Evolutionary conservation across 2,113 vertebrate genomes (phyloP), one percentile per base, ranked within the genome.

Genomic region (Tinamus guttatus): DNA sequence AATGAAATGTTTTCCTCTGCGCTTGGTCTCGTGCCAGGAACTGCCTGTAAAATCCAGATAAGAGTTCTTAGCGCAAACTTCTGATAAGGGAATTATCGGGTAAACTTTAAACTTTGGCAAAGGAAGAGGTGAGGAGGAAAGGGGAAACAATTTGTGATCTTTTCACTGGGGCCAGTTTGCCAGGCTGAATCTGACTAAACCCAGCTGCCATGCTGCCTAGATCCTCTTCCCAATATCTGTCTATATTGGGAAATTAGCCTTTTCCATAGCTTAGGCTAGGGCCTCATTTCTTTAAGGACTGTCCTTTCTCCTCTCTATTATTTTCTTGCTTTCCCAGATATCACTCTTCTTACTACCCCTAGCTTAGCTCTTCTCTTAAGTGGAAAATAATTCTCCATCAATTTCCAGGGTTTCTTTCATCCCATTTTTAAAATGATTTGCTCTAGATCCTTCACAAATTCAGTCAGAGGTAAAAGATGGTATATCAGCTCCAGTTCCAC

Each of bases 21-120:
- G 80, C 79, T 56, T 93, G 96, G 96, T 88, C 63, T 34, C 38
- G 70, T 89, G 97, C 97, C 96, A 96, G 82, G 76, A 91, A 77
- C 94, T 90, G 94, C 83, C 97, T 98, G 97, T 94, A 93, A 96
- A 88, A 95, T 93, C 80, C 91, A 77, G 96, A 98, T 98, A 98
- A 97, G 71, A 20, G 52, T 92, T 94, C 94, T 90, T 65, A 94
- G 90, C 87, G 73, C 49, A 87, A 76, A 83, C 13, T 96, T 87
- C 73, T 79, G 94, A 94, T 79, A 93, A 85, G 92, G 70, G 90
- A 97, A 96, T 97, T 95, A 95, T 91, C 87, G 96, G 96, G 95
- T 62, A 97, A 94, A 85, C n/a, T 94, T 94, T 82, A 93, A 93
- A 89, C 88, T 87, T 85, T 59, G 76, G 64, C 65, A 47, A 36